Evolutionary conservation across 2,797 vertebrate genomes (phyloP).

Genomic region (Leuciscus waleckii): DNA sequence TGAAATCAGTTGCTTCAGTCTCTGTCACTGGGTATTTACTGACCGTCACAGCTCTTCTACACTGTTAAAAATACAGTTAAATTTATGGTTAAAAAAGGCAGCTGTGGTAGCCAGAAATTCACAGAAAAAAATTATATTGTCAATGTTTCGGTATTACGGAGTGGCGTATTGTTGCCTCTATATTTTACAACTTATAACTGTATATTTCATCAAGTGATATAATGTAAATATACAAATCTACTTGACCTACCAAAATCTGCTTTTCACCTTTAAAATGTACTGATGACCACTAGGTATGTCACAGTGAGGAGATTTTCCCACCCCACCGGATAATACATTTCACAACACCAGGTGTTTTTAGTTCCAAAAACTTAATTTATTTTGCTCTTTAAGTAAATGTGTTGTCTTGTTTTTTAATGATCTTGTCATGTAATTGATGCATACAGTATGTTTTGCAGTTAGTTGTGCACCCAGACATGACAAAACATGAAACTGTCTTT

Average conservation of each 20-base stretch:
- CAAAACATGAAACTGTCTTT: background rate
- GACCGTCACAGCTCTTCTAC: background rate
- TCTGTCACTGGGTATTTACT: conserved; percentile 44
- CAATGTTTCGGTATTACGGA: too few relatives aligned
- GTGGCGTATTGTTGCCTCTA: background rate
- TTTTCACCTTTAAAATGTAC: background rate
- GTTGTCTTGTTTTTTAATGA: background rate
- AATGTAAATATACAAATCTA: background rate
- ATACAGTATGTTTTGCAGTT: background rate
- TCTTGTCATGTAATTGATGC: background rate
- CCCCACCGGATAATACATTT: background rate
- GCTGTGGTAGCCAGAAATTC: too few relatives aligned
- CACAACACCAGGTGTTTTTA: background rate
- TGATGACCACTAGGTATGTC: background rate
- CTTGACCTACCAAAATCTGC: background rate
- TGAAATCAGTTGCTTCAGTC: conserved; percentile 34
- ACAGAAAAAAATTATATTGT: too few relatives aligned
- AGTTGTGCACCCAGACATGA: background rate
- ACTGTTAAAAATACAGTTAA: background rate
- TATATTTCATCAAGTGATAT: background rate
- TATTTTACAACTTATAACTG: background rate
- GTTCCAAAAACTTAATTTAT: background rate
- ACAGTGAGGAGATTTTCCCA: background rate
- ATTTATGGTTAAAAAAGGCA: background rate
- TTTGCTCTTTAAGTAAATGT: background rate